Evolutionary conservation across 2,113 vertebrate species (phyloP).

Genomic region (Misgurnus mizolepis): DNA sequence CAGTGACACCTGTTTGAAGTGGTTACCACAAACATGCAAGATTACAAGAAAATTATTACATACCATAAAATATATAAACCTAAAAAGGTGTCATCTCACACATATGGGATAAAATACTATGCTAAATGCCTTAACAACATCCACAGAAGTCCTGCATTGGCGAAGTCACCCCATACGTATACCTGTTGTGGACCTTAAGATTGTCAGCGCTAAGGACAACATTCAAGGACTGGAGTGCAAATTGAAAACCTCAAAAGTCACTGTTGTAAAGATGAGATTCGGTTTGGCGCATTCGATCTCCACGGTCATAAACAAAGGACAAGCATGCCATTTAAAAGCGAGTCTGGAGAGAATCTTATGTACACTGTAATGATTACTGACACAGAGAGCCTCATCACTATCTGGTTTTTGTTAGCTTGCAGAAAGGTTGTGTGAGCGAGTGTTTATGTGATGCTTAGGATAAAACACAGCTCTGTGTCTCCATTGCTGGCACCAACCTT

Average conservation of each 20-base stretch:
- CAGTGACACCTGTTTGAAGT: conserved; percentile 41
- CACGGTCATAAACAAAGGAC: neutral
- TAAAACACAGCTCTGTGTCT: conserved; percentile 4
- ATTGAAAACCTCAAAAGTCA: neutral
- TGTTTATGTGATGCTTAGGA: conserved; percentile 36
- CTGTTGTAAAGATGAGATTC: neutral
- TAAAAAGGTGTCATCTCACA: neutral
- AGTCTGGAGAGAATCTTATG: conserved; percentile 70
- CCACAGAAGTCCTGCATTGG: neutral
- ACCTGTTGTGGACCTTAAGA: neutral
- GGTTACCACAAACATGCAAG: neutral
- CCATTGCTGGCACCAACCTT: conserved; percentile 10
- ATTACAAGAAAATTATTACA: neutral
- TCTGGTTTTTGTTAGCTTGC: conserved; percentile 71
- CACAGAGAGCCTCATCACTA: conserved; percentile 65
- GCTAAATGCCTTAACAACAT: neutral
- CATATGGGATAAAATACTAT: neutral
- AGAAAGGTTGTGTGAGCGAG: conserved; percentile 49
- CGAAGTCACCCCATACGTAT: neutral
- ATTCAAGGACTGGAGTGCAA: neutral
- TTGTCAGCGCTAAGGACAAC: neutral
- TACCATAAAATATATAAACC: neutral
- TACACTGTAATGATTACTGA: conserved; percentile 69
- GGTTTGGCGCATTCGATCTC: neutral
- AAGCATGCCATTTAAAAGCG: conserved; percentile 59